phyloP scores from a whole-genome alignment of 2,797 vertebrate genomes.

The Cynodonichthys magdalenae region DNA sequence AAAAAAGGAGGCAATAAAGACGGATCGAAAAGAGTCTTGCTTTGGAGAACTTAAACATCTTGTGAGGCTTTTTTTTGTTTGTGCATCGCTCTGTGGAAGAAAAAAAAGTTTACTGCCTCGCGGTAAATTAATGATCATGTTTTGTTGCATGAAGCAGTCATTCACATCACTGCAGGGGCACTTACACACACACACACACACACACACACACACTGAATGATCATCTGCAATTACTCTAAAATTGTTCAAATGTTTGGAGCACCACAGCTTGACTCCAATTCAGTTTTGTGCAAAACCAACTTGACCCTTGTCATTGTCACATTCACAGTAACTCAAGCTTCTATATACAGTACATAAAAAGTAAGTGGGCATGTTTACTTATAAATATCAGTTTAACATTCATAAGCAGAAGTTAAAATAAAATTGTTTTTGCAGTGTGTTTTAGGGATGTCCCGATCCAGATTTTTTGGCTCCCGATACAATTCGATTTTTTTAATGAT shows the following conservation, averaged over 20 bases:
- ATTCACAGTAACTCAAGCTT: neutral
- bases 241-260: conserved; percentile 20
- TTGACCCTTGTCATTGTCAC: conserved; percentile 9
- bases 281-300: conserved; percentile 25
- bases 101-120: conserved; percentile 46
- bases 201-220: conserved; percentile 27
- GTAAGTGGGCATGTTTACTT: neutral
- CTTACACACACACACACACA: conserved; percentile 4
- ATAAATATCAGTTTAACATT: neutral
- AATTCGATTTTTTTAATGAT: too few relatives aligned
- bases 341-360: neutral
- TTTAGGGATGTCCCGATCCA: too few relatives aligned
- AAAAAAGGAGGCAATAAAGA: conserved; percentile 62
- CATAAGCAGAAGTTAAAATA: neutral
- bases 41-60: conserved; percentile 29
- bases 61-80: conserved; percentile 40
- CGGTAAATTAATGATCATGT: conserved; percentile 63
- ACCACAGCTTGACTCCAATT: conserved; percentile 24
- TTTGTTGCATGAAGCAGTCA: conserved; percentile 19
- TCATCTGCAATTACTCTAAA: conserved; percentile 15
- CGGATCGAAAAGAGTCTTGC: conserved; percentile 58
- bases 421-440: neutral
- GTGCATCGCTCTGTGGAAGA: conserved; percentile 15
- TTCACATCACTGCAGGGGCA: conserved; percentile 34
- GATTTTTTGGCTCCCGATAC: too few relatives aligned